Evolutionary conservation across 2,888 invertebrate genomes (phyloP).

Genomic region (Drosophila incognita): DNA sequence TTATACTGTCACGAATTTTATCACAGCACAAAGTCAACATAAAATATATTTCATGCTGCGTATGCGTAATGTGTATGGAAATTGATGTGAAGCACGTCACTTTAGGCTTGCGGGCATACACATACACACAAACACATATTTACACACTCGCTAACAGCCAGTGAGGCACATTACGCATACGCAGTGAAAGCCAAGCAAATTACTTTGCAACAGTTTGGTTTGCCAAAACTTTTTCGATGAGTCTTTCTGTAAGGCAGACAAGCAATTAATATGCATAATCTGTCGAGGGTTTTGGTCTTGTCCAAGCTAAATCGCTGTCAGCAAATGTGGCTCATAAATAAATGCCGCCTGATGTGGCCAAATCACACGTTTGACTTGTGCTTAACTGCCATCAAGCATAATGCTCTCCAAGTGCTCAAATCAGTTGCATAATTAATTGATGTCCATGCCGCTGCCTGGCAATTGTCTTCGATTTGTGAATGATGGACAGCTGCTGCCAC

Average conservation of each 20-base stretch:
- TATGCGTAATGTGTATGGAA: constrained; percentile 48
- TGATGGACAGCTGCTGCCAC: constrained; percentile 5
- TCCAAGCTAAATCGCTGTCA: constrained; percentile 65
- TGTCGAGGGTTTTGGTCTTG: constrained; percentile 54
- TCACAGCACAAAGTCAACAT: constrained; percentile 22
- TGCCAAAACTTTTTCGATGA: constrained; percentile 16
- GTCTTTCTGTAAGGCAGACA: constrained; percentile 26
- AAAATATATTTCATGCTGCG: constrained; percentile 31
- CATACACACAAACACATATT: too few species aligned
- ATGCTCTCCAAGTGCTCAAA: constrained; percentile 27
- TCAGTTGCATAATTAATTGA: constrained; percentile 69
- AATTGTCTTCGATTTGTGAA: constrained; percentile 58
- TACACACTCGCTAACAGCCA: constrained; percentile 7
- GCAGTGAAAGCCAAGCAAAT: constrained; percentile 28
- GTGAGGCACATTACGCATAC: constrained; percentile 53
- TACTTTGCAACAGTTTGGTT: constrained; percentile 27
- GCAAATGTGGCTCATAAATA: constrained; percentile 69
- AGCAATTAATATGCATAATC: constrained; percentile 77
- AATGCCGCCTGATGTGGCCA: constrained; percentile 45
- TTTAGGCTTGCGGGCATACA: constrained; percentile 12
- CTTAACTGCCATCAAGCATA: constrained; percentile 52
- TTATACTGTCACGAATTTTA: constrained; percentile 42
- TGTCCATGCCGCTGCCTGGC: constrained; percentile 20
- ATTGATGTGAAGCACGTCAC: constrained; percentile 32
- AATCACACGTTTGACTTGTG: constrained; percentile 59